A percentile compares a stretch with the other conserved stretches of the same genome.
Conservation (phyloP, 2,113 vertebrate genomes). For the Struthidea cinerea region DNA sequence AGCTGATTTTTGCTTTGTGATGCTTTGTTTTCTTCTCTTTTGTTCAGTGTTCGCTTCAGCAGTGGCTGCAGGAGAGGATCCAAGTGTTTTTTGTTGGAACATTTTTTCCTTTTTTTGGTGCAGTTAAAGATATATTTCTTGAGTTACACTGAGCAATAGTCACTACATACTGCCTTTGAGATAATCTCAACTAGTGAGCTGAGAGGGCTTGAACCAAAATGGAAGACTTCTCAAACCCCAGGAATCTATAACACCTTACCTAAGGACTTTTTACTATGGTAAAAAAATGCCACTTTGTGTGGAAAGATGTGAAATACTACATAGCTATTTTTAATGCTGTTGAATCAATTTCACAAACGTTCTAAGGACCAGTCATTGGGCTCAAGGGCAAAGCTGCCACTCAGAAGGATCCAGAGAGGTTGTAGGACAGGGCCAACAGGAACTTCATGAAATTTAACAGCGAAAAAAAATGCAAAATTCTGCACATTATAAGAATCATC, state of each 20-base stretch:
- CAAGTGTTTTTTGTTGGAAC: not conserved
- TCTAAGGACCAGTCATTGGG: not conserved
- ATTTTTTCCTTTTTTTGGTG: not conserved
- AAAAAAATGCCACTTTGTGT: not conserved
- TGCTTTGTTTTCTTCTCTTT: conserved; percentile 44
- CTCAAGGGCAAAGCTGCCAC: not conserved
- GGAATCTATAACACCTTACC: not conserved
- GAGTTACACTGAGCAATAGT: not conserved
- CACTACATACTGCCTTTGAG: not conserved
- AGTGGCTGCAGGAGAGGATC: conserved; percentile 23
- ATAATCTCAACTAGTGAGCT: not conserved
- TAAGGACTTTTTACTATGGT: not conserved
- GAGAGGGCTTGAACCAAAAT: not conserved
- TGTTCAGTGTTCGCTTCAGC: not conserved
- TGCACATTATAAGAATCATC: not conserved
- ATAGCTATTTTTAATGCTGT: not conserved
- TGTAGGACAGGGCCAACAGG: not conserved
- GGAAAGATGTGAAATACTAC: not conserved
- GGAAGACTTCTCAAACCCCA: not conserved
- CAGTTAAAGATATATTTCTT: not conserved
- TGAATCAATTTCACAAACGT: rapidly evolving
- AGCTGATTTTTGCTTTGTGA: conserved; percentile 55
- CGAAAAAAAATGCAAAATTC: not conserved
- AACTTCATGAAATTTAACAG: not conserved
- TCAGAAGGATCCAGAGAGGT: not conserved